Evolutionary conservation across 2,888 invertebrate species (phyloP).

Genomic region (Mycalesis mineus): DNA sequence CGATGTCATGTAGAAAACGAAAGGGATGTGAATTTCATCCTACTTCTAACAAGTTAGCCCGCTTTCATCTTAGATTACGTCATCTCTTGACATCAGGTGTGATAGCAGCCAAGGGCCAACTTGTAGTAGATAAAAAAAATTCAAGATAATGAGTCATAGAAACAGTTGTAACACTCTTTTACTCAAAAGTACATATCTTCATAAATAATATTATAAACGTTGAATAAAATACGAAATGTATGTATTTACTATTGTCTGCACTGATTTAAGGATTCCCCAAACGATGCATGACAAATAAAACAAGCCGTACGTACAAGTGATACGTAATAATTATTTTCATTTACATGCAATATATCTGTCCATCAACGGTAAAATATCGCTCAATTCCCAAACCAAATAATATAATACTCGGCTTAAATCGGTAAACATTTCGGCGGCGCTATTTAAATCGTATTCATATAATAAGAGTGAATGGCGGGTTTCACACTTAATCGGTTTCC

Average conservation of each 20-base stretch:
- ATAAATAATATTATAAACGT: too few relatives aligned
- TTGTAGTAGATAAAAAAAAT: too few relatives aligned
- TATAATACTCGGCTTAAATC: slow-evolving; percentile 15
- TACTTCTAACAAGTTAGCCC: too few relatives aligned
- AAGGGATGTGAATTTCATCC: too few relatives aligned
- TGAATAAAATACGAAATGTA: too few relatives aligned
- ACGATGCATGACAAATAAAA: background rate
- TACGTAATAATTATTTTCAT: slow-evolving; percentile 4
- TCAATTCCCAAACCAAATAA: slow-evolving; percentile 17
- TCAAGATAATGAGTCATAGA: too few relatives aligned
- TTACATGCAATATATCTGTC: slow-evolving; percentile 9
- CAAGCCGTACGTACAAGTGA: background rate
- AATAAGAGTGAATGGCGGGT: slow-evolving; percentile 21
- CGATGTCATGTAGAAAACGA: too few relatives aligned
- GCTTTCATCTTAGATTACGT: too few relatives aligned
- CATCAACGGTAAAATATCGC: slow-evolving; percentile 12
- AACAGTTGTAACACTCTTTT: too few relatives aligned
- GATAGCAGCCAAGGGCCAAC: too few relatives aligned
- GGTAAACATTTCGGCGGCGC: slow-evolving; percentile 11
- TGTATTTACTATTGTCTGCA: background rate
- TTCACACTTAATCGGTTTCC: background rate
- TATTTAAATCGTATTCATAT: slow-evolving; percentile 20
- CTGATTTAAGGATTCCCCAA: background rate
- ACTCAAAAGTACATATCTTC: too few relatives aligned
- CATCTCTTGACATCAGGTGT: too few relatives aligned